Percentiles rank a stretch among this genome's conserved stretches.
These are phyloP conservation scores for Amblyornis subalaris DNA, from an alignment of 2,113 vertebrate species.

Conservation along the genomic window DNA sequence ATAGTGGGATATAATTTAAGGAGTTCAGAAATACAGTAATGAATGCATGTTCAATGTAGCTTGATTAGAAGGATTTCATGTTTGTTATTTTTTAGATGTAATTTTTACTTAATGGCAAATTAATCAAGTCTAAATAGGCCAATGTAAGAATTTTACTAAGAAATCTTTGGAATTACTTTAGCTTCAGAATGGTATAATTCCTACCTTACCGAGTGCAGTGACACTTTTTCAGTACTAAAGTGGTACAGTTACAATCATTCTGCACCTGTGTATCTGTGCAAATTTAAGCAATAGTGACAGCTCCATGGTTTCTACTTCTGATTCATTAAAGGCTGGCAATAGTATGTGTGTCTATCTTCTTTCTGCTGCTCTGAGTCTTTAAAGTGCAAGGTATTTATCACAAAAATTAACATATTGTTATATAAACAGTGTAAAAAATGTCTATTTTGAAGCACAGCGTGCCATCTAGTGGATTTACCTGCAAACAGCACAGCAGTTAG, in stretches of 20 bases:
- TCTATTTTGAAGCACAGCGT: slow-evolving; percentile 32
- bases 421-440: neutral
- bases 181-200: neutral
- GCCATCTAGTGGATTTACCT: slow-evolving; percentile 69
- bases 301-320: neutral
- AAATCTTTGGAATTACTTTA: neutral
- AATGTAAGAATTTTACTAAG: neutral
- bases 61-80: neutral
- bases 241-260: neutral
- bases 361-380: neutral
- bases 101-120: neutral
- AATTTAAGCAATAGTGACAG: neutral
- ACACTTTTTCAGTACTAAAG: neutral
- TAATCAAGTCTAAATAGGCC: neutral
- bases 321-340: neutral
- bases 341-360: neutral
- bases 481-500: neutral
- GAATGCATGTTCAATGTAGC: neutral
- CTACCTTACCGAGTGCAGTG: neutral
- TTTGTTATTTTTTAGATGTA: neutral
- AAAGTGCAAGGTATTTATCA: neutral
- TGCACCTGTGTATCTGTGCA: neutral
- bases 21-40: neutral
- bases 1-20: neutral
- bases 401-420: neutral